Evolutionary conservation across 2,888 invertebrate species (phyloP).

Genomic region (Spisula solida): DNA sequence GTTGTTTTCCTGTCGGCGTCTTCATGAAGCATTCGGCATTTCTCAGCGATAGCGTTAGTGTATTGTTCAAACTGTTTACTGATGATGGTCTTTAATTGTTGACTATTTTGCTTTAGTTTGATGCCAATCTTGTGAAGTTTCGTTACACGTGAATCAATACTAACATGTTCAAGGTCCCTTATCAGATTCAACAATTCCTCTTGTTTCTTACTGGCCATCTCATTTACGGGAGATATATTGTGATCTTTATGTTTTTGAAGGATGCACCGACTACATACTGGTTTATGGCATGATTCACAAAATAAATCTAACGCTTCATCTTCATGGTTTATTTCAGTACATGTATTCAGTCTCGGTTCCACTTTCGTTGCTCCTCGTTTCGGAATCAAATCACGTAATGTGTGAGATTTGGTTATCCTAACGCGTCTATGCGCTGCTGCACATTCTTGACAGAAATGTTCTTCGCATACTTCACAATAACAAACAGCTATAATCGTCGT

Average conservation of each 20-base stretch:
- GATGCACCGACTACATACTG: slow-evolving; percentile 14
- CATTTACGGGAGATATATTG: neutral
- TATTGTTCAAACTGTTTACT: slow-evolving; percentile 9
- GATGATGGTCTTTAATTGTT: neutral
- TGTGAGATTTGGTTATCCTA: slow-evolving; percentile 10
- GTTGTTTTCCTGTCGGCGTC: neutral
- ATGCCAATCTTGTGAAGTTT: neutral
- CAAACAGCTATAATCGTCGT: neutral
- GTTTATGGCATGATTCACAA: slow-evolving; percentile 6
- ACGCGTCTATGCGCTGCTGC: slow-evolving; percentile 27
- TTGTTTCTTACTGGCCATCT: neutral
- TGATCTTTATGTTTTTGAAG: neutral
- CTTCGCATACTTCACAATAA: slow-evolving; percentile 39
- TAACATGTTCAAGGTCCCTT: neutral
- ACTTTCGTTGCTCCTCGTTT: neutral
- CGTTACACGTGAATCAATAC: neutral
- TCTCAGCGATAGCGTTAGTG: neutral
- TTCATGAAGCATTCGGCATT: neutral
- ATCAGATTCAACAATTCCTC: neutral
- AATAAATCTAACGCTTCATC: neutral
- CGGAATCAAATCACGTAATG: neutral
- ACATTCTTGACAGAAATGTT: slow-evolving; percentile 42
- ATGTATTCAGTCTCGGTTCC: neutral
- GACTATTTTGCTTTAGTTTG: neutral
- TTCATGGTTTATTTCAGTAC: neutral